Percentiles rank a stretch among this genome's conserved stretches.
phyloP scores from a whole-genome alignment of 2,888 invertebrate genomes.

The Clusia tigrina region DNA sequence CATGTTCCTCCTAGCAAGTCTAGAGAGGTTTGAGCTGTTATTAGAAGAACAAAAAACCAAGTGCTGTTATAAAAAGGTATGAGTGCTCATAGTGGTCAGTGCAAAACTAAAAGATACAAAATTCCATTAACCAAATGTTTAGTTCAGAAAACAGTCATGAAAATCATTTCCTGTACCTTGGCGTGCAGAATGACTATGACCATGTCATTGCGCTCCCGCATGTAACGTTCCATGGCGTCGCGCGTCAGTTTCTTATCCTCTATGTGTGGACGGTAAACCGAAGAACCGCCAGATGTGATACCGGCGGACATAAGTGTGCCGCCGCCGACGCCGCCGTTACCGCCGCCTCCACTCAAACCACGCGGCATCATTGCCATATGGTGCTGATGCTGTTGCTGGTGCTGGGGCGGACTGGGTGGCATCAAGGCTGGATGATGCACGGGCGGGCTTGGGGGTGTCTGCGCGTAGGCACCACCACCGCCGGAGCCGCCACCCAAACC shows the following conservation, averaged over 20 bases:
- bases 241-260: conserved; percentile 74
- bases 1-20: too few species aligned
- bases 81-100: too few species aligned
- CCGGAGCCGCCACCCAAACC: conserved; percentile 54
- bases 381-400: conserved; percentile 54
- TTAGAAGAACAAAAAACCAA: too few species aligned
- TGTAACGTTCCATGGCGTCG: conserved; percentile 90
- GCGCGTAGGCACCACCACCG: conserved; percentile 69
- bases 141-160: background rate
- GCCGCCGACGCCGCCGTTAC: conserved; percentile 31
- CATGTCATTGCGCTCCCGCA: conserved; percentile 94
- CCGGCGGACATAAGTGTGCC: conserved; percentile 39
- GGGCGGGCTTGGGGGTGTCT: conserved; percentile 76
- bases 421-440: conserved; percentile 75
- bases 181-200: conserved; percentile 97
- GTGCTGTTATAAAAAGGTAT: too few species aligned
- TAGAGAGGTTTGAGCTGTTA: too few species aligned
- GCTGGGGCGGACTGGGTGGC: conserved; percentile 70
- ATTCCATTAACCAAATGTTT: background rate
- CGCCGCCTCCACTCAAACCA: conserved; percentile 37
- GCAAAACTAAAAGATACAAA: conserved; percentile 9
- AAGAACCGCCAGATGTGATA: conserved; percentile 40
- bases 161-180: conserved; percentile 70
- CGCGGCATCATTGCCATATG: conserved; percentile 59
- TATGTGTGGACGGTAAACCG: conserved; percentile 60